Evolutionary conservation across 2,797 vertebrate species (phyloP), one percentile per base, ranked within the genome.

Genomic region (Pelochelys cantorii): DNA sequence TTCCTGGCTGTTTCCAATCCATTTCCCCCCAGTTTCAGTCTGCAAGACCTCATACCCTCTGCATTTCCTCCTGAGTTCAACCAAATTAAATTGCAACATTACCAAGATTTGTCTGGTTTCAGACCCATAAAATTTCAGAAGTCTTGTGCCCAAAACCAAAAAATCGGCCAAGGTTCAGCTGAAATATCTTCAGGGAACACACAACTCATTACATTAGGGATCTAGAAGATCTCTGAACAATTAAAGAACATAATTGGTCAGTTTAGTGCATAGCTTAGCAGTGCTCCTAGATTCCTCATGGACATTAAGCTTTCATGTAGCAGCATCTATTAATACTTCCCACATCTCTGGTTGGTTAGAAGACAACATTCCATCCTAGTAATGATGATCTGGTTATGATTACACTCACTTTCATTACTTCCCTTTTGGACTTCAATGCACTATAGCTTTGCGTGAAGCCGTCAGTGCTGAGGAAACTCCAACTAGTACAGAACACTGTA

Each of bases 91-190:
- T 79, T 71, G 15, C 6, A 81, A 78, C 11, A 54, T 53, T 84
- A 78, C 37, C 59, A 56, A 83, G n/a, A 27, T 92, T 82, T 92
- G 60, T 31, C 65, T 59, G 31, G 57, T 84, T 78, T 52, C 80
- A 57, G 83, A 11, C 23, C 92, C 34, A 48, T 18, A 95, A 18
- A 82, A 81, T 85, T 94, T 90, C 81, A 85, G 83, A 56, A 59
- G 81, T 77, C 88, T 95, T 84, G 90, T 79, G 18, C 83, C 59
- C 83, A 93, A 92, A 94, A 56, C 7, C n/a, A n/a, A 54, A 18
- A 80, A 92, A 74, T 90, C 82, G 56, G 71, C 59, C 55, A 79
- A n/a, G 94, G 79, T 81, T 96, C 88, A 93, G 83, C 84, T 85
- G 95, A 87, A 94, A 65, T n/a, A 7, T 65, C 86, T 71, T 37